Conservation (phyloP, 2,113 vertebrate genomes). For the Nicator chloris region DNA sequence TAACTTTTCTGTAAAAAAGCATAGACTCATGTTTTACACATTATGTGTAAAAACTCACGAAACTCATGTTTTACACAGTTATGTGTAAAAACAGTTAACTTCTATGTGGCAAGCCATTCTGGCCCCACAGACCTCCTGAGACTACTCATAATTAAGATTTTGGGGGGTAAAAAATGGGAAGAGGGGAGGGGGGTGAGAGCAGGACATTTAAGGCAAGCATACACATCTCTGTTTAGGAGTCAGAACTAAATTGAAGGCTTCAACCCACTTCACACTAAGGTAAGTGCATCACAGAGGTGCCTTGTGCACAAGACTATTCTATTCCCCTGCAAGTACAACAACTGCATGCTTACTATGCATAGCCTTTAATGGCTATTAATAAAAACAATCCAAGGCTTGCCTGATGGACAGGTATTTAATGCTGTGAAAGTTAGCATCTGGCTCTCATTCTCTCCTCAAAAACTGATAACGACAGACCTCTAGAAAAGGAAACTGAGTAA, state of each 20-base stretch:
- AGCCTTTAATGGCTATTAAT: neutral
- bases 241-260: neutral
- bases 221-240: neutral
- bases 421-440: neutral
- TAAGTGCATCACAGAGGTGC: neutral
- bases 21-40: neutral
- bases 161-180: accelerated
- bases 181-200: neutral
- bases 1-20: neutral
- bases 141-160: neutral
- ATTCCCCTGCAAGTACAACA: neutral
- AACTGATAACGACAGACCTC: neutral
- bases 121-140: neutral
- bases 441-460: neutral
- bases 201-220: neutral
- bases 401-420: neutral
- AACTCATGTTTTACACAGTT: neutral
- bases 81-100: neutral
- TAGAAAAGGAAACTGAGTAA: neutral
- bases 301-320: neutral
- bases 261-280: neutral
- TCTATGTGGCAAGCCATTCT: neutral
- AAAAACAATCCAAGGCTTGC: neutral
- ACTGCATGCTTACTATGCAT: neutral
- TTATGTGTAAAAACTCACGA: neutral